Evolutionary conservation across 2,888 invertebrate genomes (phyloP).

Genomic region (Zelleria hepariella): DNA sequence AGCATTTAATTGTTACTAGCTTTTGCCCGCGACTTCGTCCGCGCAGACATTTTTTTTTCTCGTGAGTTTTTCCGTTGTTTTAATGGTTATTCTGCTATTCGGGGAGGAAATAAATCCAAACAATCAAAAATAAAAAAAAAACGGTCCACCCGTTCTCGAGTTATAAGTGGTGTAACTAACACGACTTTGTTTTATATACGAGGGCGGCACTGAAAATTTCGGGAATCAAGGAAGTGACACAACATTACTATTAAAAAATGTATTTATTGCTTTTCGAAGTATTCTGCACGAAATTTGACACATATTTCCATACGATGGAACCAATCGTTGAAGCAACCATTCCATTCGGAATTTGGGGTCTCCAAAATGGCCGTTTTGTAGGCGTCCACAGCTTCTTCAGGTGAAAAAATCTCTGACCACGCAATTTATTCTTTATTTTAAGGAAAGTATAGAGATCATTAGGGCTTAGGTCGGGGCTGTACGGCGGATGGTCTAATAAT

Average conservation of each 20-base stretch:
- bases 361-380: slow-evolving; percentile 5
- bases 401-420: background rate
- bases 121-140: too few species aligned
- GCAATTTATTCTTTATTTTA: slow-evolving; percentile 1
- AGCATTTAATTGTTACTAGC: too few species aligned
- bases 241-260: too few species aligned
- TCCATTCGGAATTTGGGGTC: slow-evolving; percentile 8
- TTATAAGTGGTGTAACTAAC: too few species aligned
- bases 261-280: slow-evolving; percentile 9
- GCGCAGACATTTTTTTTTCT: too few species aligned
- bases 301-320: slow-evolving; percentile 10
- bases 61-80: too few species aligned
- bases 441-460: background rate
- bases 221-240: too few species aligned
- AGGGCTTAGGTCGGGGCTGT: background rate
- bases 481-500: background rate
- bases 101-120: too few species aligned
- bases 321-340: slow-evolving; percentile 10
- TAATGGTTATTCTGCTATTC: too few species aligned
- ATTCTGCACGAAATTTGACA: slow-evolving; percentile 9
- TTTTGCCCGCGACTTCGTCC: too few species aligned
- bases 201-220: slow-evolving; percentile 9
- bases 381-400: slow-evolving; percentile 5
- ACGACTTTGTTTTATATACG: too few species aligned
- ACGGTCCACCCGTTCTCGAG: too few species aligned